These are phyloP conservation scores for Acanthosepion lycidas DNA, from an alignment of 2,888 invertebrate genomes.

Conservation along the genomic window DNA sequence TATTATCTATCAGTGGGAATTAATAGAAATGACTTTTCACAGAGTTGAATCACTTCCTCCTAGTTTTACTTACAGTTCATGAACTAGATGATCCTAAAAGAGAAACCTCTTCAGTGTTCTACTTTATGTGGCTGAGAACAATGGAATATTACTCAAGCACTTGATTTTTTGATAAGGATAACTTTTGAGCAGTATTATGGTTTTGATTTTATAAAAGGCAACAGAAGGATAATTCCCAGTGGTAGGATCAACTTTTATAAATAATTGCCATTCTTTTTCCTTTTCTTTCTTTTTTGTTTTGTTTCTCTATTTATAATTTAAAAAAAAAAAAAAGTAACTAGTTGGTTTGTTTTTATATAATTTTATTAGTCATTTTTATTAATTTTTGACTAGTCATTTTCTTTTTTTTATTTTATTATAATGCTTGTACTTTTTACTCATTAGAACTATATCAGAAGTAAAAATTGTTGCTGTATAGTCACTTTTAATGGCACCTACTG, in stretches of 20 bases:
- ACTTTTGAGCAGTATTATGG: background rate
- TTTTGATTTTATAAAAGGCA: background rate
- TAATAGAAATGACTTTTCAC: constrained; percentile 18
- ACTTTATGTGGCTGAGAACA: background rate
- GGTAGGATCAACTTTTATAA: background rate
- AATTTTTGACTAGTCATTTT: too few species aligned
- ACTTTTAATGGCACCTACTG: too few species aligned
- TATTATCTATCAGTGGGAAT: background rate
- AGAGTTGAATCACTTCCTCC: constrained; percentile 10
- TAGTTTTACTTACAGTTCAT: background rate
- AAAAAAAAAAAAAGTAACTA: too few species aligned
- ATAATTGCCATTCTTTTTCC: background rate
- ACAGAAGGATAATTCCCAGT: background rate
- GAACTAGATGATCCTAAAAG: background rate
- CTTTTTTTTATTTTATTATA: too few species aligned
- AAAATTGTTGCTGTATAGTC: too few species aligned
- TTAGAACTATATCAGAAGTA: too few species aligned
- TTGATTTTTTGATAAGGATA: constrained; percentile 16
- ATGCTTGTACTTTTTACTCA: too few species aligned
- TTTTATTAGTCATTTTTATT: too few species aligned
- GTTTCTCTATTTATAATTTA: background rate
- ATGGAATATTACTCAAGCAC: constrained; percentile 9
- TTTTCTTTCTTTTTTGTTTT: background rate
- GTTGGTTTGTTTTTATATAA: too few species aligned
- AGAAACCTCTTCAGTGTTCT: background rate